Percentiles rank a stretch among this genome's conserved stretches.
These are phyloP conservation scores for Acromyrmex echinatior DNA, from an alignment of 1,140 invertebrate species.

Conservation along the genomic window DNA sequence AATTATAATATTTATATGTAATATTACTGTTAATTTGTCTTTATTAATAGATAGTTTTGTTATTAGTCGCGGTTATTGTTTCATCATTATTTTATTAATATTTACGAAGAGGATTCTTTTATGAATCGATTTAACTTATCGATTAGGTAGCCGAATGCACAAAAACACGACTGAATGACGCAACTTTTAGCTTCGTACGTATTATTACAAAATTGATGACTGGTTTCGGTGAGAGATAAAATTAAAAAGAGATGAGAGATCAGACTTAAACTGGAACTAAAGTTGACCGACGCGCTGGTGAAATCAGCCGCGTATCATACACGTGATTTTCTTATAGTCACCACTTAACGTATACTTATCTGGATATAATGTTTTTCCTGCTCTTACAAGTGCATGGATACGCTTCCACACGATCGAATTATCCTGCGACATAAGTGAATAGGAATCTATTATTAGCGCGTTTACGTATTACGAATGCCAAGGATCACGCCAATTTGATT, in stretches of 20 bases:
- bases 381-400: slow-evolving; percentile 1
- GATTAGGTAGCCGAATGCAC: neutral
- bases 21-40: too few relatives aligned
- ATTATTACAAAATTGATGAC: slow-evolving; percentile 36
- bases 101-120: neutral
- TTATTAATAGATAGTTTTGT: too few relatives aligned
- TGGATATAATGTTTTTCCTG: slow-evolving; percentile 5
- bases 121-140: neutral
- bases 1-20: too few relatives aligned
- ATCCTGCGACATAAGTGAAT: neutral
- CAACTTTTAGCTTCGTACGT: neutral
- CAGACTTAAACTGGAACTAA: neutral
- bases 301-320: neutral
- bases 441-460: slow-evolving; percentile 21
- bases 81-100: neutral
- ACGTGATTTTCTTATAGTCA: neutral
- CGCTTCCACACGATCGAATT: slow-evolving; percentile 9
- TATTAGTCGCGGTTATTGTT: neutral
- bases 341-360: slow-evolving; percentile 10
- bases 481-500: slow-evolving; percentile 27
- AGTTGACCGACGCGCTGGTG: slow-evolving; percentile 3
- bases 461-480: slow-evolving; percentile 42
- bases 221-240: slow-evolving; percentile 2
- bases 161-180: neutral
- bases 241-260: slow-evolving; percentile 6